Evolutionary conservation across 2,113 vertebrate species (phyloP).

Genomic region (Oncorhynchus clarkii): DNA sequence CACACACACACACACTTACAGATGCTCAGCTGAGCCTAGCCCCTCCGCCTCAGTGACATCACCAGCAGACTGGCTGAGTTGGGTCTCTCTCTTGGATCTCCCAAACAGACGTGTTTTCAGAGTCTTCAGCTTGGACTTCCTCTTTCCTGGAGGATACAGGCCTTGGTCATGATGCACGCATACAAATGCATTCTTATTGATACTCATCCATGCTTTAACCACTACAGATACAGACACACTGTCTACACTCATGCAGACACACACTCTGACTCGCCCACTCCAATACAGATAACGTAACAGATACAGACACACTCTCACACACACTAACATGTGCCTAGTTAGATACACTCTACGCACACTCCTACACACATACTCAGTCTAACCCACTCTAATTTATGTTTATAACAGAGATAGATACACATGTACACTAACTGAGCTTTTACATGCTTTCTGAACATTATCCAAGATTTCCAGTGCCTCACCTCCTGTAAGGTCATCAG

Average conservation of each 20-base stretch:
- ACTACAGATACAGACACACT: not conserved
- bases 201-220: not conserved
- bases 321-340: no score
- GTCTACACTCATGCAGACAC: no score
- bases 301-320: no score
- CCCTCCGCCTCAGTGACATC: conserved; percentile 69
- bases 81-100: conserved; percentile 82
- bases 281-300: no score
- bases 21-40: conserved; percentile 76
- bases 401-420: no score
- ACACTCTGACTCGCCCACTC: no score
- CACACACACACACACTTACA: conserved; percentile 55
- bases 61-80: conserved; percentile 78
- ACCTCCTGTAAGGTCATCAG: conserved; percentile 81
- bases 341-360: no score
- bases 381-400: no score
- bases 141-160: conserved; percentile 73
- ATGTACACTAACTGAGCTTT: no score
- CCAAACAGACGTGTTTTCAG: conserved; percentile 82
- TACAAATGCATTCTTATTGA: not conserved
- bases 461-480: conserved; percentile 38
- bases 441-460: not conserved
- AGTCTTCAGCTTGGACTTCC: conserved; percentile 84
- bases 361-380: no score
- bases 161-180: conserved; percentile 21